A percentile compares a stretch with the other conserved stretches of the same genome.
These are phyloP conservation scores for Diaphora mendica DNA, from an alignment of 2,888 invertebrate species.

Conservation along the genomic window DNA sequence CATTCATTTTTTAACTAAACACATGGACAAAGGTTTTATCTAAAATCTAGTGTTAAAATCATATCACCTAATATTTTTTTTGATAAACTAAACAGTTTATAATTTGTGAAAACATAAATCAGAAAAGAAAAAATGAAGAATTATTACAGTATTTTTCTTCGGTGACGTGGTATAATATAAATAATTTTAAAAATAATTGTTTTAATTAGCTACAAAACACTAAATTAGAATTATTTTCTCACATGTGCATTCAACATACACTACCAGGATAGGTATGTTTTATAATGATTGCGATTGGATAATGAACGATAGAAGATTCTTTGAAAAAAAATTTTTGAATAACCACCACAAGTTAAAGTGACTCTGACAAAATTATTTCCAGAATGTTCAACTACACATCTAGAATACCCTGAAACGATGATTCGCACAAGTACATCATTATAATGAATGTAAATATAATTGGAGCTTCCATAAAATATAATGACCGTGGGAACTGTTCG, in stretches of 20 bases:
- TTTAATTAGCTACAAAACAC: too few species aligned
- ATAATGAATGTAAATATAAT: constrained; percentile 38
- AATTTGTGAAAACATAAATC: too few species aligned
- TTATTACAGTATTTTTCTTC: too few species aligned
- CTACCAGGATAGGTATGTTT: not conserved
- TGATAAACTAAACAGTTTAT: too few species aligned
- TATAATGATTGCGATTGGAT: constrained; percentile 26
- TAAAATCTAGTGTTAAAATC: not conserved
- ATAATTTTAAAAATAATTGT: not conserved
- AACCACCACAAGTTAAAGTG: constrained; percentile 29
- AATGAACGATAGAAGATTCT: constrained; percentile 18
- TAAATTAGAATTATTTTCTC: too few species aligned
- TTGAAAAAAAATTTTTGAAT: constrained; percentile 39
- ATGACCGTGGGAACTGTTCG: constrained; percentile 42
- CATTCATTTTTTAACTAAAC: not conserved
- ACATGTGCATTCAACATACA: not conserved
- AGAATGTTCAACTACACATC: constrained; percentile 18
- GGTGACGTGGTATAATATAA: too few species aligned
- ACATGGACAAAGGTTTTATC: not conserved
- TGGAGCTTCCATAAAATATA: constrained; percentile 36
- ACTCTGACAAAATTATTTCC: constrained; percentile 26
- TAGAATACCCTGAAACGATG: constrained; percentile 3
- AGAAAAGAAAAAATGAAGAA: too few species aligned
- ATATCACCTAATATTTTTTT: too few species aligned
- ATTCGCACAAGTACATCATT: constrained; percentile 32